Evolutionary conservation across 2,888 invertebrate genomes (phyloP).

Genomic region (Plebejus argus): DNA sequence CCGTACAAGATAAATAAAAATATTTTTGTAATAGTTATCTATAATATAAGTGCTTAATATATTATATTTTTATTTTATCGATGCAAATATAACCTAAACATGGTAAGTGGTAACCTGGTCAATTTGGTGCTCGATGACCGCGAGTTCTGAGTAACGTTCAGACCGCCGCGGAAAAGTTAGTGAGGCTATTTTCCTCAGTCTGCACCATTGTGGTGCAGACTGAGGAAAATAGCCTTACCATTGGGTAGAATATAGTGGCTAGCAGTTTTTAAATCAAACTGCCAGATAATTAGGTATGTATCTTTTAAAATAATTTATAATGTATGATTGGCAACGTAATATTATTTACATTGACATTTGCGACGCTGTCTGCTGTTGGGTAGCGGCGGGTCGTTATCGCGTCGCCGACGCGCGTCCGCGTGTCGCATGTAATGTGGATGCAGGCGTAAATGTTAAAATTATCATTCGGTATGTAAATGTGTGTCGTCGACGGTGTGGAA

Average conservation of each 20-base stretch:
- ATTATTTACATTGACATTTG: not conserved
- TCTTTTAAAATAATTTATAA: not conserved
- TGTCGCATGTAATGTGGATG: not conserved
- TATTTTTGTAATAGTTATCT: not conserved
- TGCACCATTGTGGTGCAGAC: too few species aligned
- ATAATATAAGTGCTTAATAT: too few species aligned
- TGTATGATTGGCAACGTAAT: not conserved
- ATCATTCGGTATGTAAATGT: not conserved
- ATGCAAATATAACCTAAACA: not conserved
- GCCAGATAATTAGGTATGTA: not conserved
- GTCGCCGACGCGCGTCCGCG: not conserved
- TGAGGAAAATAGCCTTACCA: too few species aligned
- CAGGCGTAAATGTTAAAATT: constrained; percentile 21
- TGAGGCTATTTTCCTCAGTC: too few species aligned
- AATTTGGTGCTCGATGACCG: not conserved
- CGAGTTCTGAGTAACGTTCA: not conserved
- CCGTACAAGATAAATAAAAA: not conserved
- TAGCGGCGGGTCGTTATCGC: not conserved
- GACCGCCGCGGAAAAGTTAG: not conserved
- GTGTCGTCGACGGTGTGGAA: not conserved
- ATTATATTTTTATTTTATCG: not conserved
- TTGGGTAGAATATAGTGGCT: too few species aligned
- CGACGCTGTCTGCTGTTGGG: not conserved
- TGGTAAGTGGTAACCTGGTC: too few species aligned
- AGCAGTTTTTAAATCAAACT: not conserved